Evolutionary conservation across 2,888 invertebrate species (phyloP).

Genomic region (Drosophila sordidula): DNA sequence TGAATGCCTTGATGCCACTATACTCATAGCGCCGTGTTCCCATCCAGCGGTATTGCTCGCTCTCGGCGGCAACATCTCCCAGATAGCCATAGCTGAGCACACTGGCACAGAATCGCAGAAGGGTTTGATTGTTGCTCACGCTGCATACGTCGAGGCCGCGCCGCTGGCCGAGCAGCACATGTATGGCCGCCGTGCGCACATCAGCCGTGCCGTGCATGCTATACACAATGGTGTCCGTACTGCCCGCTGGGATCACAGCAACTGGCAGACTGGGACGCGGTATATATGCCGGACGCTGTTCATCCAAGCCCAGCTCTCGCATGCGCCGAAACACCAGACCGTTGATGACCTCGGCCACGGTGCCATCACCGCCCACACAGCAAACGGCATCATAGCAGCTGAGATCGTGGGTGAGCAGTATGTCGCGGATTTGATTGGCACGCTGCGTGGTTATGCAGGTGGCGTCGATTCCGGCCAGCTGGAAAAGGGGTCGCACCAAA

Average conservation of each 20-base stretch:
- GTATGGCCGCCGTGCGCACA: slow-evolving; percentile 91
- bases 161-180: slow-evolving; percentile 91
- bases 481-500: slow-evolving; percentile 89
- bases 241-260: slow-evolving; percentile 89
- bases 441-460: slow-evolving; percentile 90
- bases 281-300: slow-evolving; percentile 78
- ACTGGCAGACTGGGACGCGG: slow-evolving; percentile 85
- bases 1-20: slow-evolving; percentile 89
- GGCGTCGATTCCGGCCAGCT: slow-evolving; percentile 88
- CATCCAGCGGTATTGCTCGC: slow-evolving; percentile 93
- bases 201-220: slow-evolving; percentile 93
- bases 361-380: slow-evolving; percentile 95
- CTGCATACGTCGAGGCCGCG: slow-evolving; percentile 91
- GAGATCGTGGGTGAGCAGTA: slow-evolving; percentile 86
- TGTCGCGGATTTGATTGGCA: slow-evolving; percentile 91
- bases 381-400: slow-evolving; percentile 89
- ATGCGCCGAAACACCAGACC: slow-evolving; percentile 88
- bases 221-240: slow-evolving; percentile 92
- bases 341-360: slow-evolving; percentile 92
- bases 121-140: slow-evolving; percentile 87
- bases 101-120: slow-evolving; percentile 90
- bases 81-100: slow-evolving; percentile 94
- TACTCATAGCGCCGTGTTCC: slow-evolving; percentile 93
- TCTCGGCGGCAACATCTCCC: slow-evolving; percentile 92
- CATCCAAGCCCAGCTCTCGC: slow-evolving; percentile 79